A percentile compares a stretch with the other conserved stretches of the same genome.
phyloP scores from a whole-genome alignment of 2,888 invertebrate species.

The Pseudococcus longispinus region DNA sequence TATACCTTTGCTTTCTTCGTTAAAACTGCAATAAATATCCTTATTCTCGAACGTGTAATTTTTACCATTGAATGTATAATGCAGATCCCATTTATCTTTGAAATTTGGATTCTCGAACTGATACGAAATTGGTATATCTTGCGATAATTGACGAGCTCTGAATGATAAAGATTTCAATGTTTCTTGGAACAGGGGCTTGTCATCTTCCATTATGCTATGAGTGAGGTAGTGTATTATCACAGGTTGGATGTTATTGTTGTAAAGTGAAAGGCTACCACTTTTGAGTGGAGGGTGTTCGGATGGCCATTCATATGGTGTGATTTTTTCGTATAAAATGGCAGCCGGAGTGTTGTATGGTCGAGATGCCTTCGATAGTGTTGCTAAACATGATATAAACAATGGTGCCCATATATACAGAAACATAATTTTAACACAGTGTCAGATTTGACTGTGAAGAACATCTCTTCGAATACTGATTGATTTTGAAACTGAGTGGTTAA shows the following conservation, averaged over 20 bases:
- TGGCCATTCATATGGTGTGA: background rate
- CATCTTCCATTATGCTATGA: background rate
- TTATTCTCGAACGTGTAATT: background rate
- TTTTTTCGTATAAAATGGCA: background rate
- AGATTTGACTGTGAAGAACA: background rate
- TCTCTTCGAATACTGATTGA: background rate
- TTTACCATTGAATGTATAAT: background rate
- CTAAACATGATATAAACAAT: background rate
- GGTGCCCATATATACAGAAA: background rate
- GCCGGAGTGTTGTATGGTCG: background rate
- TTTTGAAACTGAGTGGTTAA: background rate
- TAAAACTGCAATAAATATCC: background rate
- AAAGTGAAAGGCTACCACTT: background rate
- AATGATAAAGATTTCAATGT: background rate
- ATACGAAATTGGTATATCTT: background rate
- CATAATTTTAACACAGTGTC: background rate
- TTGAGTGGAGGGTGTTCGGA: background rate
- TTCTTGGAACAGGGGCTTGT: background rate
- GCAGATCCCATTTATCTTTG: background rate
- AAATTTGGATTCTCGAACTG: background rate
- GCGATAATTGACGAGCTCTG: background rate
- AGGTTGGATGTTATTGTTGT: background rate
- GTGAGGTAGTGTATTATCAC: background rate
- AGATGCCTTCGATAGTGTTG: background rate
- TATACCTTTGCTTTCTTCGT: slow-evolving; percentile 1